Evolutionary conservation across 2,113 vertebrate genomes (phyloP), one percentile per base, ranked within the genome.

Genomic region (Xenopus laevis): DNA sequence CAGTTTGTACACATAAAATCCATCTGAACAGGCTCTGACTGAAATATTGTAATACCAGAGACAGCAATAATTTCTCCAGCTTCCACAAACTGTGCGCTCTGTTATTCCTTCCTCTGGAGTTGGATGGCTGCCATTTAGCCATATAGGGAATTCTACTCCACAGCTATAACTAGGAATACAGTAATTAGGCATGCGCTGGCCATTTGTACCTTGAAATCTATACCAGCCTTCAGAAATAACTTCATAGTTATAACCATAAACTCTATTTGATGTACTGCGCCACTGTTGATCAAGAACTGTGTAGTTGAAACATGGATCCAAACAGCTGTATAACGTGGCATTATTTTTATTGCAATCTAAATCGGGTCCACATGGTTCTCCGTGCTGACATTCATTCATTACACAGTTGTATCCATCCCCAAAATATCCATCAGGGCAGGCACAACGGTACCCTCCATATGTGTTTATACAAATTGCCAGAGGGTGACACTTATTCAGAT

Each of bases 261-360:
- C 9, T 47, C 46, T 47, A 47, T 47, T 47, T 11, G 9, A 10
- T 11, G 46, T 47, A 47, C 6, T 47, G 13, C 46, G 71, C 27
- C 78, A 79, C 0, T 71, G 33, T 0, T 87, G 76, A 0, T 82
- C 20, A 68, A 87, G 50, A 3, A 13, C 0, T 0, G 27, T 79
- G 57, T 86, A 63, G 18, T 66, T 83, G 46, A 70, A 21, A 30
- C 86, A 87, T 30, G 86, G 84, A 16, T 87, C 84, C 18, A 71
- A 71, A 20, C 82, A 84, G 47, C 33, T 0, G 0, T 64, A 11
- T 7, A 61, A 74, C 1, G 74, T 1, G 23, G 72, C 13, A 68
- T 16, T 0, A 1, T 30, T n/a, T 63, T 17, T 65, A 27, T 27
- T 27, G 0, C 83, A 84, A 0, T 50, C 71, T 64, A 79, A 23